Base-by-base conservation (phyloP, 2,888 invertebrate species). In the Yponomeuta cagnagella region DNA sequence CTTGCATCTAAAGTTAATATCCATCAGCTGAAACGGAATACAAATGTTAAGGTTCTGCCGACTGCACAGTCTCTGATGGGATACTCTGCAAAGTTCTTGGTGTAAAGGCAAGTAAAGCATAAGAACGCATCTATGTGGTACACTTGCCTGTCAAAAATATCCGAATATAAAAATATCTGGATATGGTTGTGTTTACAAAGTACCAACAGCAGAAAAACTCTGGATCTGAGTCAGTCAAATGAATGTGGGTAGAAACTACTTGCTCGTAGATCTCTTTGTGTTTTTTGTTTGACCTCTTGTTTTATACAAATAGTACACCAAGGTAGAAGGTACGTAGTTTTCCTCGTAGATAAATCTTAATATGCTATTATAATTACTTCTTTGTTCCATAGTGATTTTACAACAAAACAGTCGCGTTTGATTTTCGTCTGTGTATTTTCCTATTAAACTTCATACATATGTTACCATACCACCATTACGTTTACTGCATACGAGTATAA, bases 201-300 rank as follows among this genome's bases (percentile, higher is more conserved):
- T 84, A 84, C 72, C 65, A 84, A 74, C 70, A 75, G 80, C 79
- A 82, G n/a, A 76, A 74, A 72, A 71, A 23, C 10, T 10, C 52
- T 52, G 33, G 5, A 33, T 5, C 33, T 2, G 2, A 33, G 33
- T 33, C 33, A 10, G 52, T 8, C 6, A 52, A 52, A 52, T 10
- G 52, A 52, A 52, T 52, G 52, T 52, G 52, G 52, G 52, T 52
- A 12, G 10, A 52, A 52, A 52, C 52, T 10, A 52, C 6, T 52
- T 12, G 6, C 10, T 52, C 10, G 52, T 12, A 5, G 52, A 12
- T 52, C 0, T 52, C 52, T 12, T 52, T 52, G 6, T 33, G 33
- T 33, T 33, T 33, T 33, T 33, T 33, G 33, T 33, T 12, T 52
- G 52, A 12, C 12, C 52, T 52, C 12, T 52, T 12, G 52, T 12